A percentile compares a stretch with the other conserved stretches of the same genome.
phyloP scores from a whole-genome alignment of 2,797 vertebrate genomes.

The Orestias chungarensis region DNA sequence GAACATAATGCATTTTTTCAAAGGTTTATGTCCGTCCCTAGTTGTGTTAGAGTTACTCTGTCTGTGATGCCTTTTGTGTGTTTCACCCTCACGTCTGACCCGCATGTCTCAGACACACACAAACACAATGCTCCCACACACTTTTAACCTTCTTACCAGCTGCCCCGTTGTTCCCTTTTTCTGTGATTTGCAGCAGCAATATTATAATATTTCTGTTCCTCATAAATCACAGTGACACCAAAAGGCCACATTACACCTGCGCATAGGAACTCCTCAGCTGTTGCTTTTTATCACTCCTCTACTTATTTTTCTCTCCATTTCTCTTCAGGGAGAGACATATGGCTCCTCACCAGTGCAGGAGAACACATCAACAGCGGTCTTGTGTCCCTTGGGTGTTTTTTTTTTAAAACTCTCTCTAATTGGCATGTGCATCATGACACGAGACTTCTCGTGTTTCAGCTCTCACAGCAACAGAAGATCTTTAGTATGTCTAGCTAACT shows the following conservation, averaged over 20 bases:
- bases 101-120: constrained; percentile 35
- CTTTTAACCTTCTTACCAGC: constrained; percentile 18
- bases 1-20: constrained; percentile 13
- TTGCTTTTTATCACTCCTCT: constrained; percentile 45
- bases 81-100: constrained; percentile 20
- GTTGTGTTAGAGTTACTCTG: constrained; percentile 20
- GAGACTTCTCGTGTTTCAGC: constrained; percentile 36
- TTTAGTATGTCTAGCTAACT: constrained; percentile 53
- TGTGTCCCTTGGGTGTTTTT: constrained; percentile 62
- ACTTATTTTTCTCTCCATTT: constrained; percentile 36
- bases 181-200: constrained; percentile 59
- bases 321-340: constrained; percentile 52
- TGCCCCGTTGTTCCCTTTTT: constrained; percentile 23
- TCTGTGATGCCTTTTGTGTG: constrained; percentile 9
- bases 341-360: constrained; percentile 56
- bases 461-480: constrained; percentile 53
- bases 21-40: constrained; percentile 5
- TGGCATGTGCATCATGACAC: constrained; percentile 65
- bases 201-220: constrained; percentile 72
- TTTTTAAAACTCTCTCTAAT: constrained; percentile 68
- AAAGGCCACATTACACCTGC: constrained; percentile 72
- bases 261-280: constrained; percentile 53
- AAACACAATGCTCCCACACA: constrained; percentile 19
- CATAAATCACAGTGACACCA: constrained; percentile 79
- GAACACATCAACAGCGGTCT: constrained; percentile 60